Conservation (phyloP, 2,113 vertebrate species). For the Cebus imitator region DNA sequence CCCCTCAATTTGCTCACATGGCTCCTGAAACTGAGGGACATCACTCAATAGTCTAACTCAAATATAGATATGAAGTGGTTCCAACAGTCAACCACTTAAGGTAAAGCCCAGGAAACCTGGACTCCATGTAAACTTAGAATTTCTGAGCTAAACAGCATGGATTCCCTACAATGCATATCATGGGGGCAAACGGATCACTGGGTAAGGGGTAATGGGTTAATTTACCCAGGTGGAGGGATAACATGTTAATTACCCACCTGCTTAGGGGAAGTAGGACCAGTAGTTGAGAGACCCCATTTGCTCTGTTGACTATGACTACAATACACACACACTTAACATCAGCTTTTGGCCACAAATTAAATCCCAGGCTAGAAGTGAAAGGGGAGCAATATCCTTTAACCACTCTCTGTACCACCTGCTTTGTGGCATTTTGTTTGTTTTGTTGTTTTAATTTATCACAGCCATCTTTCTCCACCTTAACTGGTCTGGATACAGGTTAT, state of each 20-base stretch:
- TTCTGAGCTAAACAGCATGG: neutral
- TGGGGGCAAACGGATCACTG: accelerated
- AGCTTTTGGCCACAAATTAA: neutral
- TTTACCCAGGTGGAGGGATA: neutral
- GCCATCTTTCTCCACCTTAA: neutral
- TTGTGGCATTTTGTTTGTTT: neutral
- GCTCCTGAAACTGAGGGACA: neutral
- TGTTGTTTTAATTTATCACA: neutral
- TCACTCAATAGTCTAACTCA: neutral
- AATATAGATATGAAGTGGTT: neutral
- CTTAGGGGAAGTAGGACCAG: neutral
- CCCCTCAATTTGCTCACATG: neutral
- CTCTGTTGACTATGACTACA: neutral
- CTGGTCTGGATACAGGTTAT: neutral
- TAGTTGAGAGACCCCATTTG: neutral
- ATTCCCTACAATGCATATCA: neutral
- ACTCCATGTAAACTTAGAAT: neutral
- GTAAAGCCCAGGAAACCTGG: neutral
- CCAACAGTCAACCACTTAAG: neutral
- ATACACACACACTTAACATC: neutral
- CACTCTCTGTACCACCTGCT: neutral
- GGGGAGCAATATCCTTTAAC: neutral
- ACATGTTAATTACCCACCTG: too few relatives aligned
- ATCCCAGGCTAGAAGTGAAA: neutral
- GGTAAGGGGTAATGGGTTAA: neutral